phyloP scores from a whole-genome alignment of 2,888 invertebrate genomes.

The Hybos culiciformis region DNA sequence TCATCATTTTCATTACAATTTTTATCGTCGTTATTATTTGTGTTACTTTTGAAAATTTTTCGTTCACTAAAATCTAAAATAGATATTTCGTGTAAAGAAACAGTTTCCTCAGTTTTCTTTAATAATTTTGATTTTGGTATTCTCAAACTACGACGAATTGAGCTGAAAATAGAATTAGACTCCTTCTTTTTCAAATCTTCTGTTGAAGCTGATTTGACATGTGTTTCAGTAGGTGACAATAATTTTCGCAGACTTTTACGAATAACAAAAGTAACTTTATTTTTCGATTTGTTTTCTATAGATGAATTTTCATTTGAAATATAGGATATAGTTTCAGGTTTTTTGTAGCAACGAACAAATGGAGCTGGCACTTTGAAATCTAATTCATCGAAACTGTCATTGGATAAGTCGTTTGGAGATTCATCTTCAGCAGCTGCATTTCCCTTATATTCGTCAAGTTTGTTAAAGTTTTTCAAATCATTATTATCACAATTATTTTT shows the following conservation, averaged over 20 bases:
- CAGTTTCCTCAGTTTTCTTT: neutral
- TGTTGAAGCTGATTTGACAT: slow-evolving; percentile 6
- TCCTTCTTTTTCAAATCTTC: slow-evolving; percentile 6
- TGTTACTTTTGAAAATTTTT: slow-evolving; percentile 4
- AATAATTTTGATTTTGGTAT: slow-evolving; percentile 20
- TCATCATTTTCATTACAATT: neutral
- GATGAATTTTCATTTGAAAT: slow-evolving; percentile 14
- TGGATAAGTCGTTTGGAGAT: neutral
- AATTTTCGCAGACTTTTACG: slow-evolving; percentile 31
- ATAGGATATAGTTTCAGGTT: slow-evolving; percentile 13
- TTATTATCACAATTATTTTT: neutral
- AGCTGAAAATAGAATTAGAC: slow-evolving; percentile 15
- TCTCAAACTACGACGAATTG: slow-evolving; percentile 30
- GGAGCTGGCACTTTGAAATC: slow-evolving; percentile 28
- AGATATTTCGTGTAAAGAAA: slow-evolving; percentile 21
- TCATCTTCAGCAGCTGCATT: slow-evolving; percentile 2
- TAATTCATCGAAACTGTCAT: slow-evolving; percentile 10
- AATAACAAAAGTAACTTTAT: slow-evolving; percentile 18
- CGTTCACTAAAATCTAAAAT: slow-evolving; percentile 30
- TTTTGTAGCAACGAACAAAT: slow-evolving; percentile 31
- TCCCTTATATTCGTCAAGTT: slow-evolving; percentile 2
- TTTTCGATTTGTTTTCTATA: slow-evolving; percentile 17
- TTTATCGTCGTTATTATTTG: no score
- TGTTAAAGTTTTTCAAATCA: neutral
- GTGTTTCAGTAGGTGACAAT: slow-evolving; percentile 21